Evolutionary conservation across 2,888 invertebrate genomes (phyloP), one percentile per base, ranked within the genome.

Genomic region (Drosophila buzzatii): DNA sequence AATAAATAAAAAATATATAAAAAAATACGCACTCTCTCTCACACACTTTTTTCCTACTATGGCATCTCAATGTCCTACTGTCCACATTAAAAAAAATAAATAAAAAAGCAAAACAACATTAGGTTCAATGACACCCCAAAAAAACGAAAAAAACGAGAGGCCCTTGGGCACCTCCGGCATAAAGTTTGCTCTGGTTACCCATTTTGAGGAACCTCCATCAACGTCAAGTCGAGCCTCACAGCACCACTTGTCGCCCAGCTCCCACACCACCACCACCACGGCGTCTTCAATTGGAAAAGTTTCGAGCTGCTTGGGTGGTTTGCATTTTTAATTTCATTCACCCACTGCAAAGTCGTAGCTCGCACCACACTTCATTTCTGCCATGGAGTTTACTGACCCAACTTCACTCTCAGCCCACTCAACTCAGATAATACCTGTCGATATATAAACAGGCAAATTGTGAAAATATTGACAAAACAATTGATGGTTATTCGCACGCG

Each of bases 381-480:
- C 47, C 47, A 23, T 52, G 39, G 20, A 78, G 77, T 76, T 82
- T 69, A 70, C 58, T 82, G 71, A 78, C 73, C 85, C 84, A 70
- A 59, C 58, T 12, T 12, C 23, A 23, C 23, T 23, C 23, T 23
- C 42, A 23, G 10, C 51, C 14, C 39, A 6, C 2, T 27, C 27
- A 14, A 5, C 16, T 33, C 33, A 33, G 79, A 75, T 81, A 75
- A 86, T 56, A 63, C 74, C 79, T 67, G 70, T 63, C 80, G 85
- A 79, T 82, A 56, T 62, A 39, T 56, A 69, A 72, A 68, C 58
- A 73, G 81, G 81, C 72, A 73, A 86, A 86, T 86, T 84, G 86
- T 79, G 76, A 81, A 89, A 89, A 86, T 86, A 86, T 86, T 86
- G 86, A 89, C 86, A 89, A 86, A 86, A 86, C 86, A 86, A 86